Evolutionary conservation across 2,888 invertebrate genomes (phyloP).

Genomic region (Deilephila elpenor): DNA sequence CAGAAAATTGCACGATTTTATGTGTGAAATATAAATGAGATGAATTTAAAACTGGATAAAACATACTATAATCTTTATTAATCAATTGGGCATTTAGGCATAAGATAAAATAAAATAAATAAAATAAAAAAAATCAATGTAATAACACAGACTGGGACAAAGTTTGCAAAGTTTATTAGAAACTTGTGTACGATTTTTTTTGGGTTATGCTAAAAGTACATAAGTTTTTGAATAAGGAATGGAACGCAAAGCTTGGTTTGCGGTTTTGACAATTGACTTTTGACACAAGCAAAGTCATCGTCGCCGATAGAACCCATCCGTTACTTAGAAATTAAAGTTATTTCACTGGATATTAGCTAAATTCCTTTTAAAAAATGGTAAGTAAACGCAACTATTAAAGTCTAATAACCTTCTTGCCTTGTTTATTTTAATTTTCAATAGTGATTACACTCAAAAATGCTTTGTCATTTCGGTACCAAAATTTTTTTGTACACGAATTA

Average conservation of each 20-base stretch:
- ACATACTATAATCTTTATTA: too few species aligned
- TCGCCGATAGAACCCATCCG: background rate
- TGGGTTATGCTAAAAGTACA: background rate
- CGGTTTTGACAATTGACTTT: background rate
- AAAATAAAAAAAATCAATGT: too few species aligned
- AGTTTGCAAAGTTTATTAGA: too few species aligned
- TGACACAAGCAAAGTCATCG: constrained; percentile 17
- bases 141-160: too few species aligned
- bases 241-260: background rate
- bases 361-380: background rate
- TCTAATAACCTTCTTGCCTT: background rate
- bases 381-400: background rate
- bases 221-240: background rate
- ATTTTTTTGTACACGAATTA: background rate
- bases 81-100: too few species aligned
- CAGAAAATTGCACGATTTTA: too few species aligned
- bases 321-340: background rate
- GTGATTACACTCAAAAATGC: background rate
- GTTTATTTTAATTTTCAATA: background rate
- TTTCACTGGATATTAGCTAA: background rate
- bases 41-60: too few species aligned
- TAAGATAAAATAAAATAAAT: too few species aligned
- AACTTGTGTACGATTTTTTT: too few species aligned
- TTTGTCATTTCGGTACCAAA: constrained; percentile 1
- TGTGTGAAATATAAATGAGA: too few species aligned